Evolutionary conservation across 1,140 invertebrate species (phyloP).

Genomic region (Eufriesea mexicana): DNA sequence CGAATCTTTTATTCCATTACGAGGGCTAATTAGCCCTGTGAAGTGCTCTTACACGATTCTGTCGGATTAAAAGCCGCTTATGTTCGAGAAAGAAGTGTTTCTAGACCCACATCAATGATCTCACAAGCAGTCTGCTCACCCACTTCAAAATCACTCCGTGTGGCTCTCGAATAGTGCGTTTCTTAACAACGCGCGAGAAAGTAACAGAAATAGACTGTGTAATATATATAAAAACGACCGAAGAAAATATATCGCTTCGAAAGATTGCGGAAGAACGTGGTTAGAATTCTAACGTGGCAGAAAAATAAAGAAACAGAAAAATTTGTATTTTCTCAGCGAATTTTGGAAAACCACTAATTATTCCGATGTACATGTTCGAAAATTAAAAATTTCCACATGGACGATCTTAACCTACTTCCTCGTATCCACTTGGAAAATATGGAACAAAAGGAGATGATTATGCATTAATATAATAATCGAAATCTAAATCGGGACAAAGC

Average conservation of each 20-base stretch:
- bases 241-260: not conserved
- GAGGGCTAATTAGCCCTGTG: constrained; percentile 7
- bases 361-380: not conserved
- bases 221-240: not conserved
- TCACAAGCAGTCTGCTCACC: not conserved
- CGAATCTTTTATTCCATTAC: constrained; percentile 10
- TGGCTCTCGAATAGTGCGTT: not conserved
- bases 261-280: too few species aligned
- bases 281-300: too few species aligned
- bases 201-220: not conserved
- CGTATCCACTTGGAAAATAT: too few species aligned
- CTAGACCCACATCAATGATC: not conserved
- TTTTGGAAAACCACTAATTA: not conserved
- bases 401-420: not conserved
- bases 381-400: not conserved
- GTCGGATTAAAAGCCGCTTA: not conserved
- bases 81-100: not conserved
- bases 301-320: not conserved
- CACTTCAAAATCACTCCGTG: not conserved
- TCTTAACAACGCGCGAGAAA: not conserved
- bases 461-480: not conserved
- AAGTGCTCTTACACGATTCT: not conserved
- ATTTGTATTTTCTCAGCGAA: not conserved
- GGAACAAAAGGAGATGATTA: not conserved
- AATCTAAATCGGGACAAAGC: not conserved